phyloP scores from a whole-genome alignment of 2,888 invertebrate species.

The Cheilosia pagana region DNA sequence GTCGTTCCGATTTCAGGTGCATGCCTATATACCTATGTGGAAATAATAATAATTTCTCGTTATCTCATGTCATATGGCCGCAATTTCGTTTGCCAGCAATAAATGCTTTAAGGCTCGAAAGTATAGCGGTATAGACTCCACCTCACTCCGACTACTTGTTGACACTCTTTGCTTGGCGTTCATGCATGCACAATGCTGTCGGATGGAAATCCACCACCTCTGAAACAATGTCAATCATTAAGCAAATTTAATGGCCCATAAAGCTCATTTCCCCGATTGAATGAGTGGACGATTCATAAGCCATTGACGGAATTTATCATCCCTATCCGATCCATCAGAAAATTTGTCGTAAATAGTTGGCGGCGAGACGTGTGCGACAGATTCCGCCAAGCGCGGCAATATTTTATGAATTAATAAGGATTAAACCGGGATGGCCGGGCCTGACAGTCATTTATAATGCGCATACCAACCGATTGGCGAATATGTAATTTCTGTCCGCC shows the following conservation, averaged over 20 bases:
- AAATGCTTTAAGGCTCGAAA: constrained; percentile 28
- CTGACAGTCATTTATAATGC: constrained; percentile 67
- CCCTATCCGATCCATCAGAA: constrained; percentile 66
- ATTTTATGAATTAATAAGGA: constrained; percentile 71
- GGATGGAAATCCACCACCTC: constrained; percentile 56
- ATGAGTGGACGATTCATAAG: constrained; percentile 71
- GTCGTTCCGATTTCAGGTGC: constrained; percentile 4
- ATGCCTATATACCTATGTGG: no score
- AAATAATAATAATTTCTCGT: constrained; percentile 45
- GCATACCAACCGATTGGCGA: constrained; percentile 70
- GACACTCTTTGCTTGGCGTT: constrained; percentile 54
- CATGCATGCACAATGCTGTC: constrained; percentile 49
- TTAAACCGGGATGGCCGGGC: constrained; percentile 55
- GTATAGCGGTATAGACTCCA: neutral
- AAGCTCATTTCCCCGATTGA: constrained; percentile 72
- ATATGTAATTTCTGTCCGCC: constrained; percentile 55
- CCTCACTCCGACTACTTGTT: constrained; percentile 47
- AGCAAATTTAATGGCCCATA: constrained; percentile 74
- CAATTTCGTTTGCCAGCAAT: constrained; percentile 44
- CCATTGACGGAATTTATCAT: constrained; percentile 68
- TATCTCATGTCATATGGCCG: constrained; percentile 44
- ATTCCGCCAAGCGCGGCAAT: constrained; percentile 29
- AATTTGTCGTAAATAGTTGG: constrained; percentile 57
- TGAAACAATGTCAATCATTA: constrained; percentile 72
- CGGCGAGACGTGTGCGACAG: constrained; percentile 18